Percentiles rank a stretch among this genome's conserved stretches.
Conservation (phyloP, 2,113 vertebrate genomes). For the Mirza zaza region DNA sequence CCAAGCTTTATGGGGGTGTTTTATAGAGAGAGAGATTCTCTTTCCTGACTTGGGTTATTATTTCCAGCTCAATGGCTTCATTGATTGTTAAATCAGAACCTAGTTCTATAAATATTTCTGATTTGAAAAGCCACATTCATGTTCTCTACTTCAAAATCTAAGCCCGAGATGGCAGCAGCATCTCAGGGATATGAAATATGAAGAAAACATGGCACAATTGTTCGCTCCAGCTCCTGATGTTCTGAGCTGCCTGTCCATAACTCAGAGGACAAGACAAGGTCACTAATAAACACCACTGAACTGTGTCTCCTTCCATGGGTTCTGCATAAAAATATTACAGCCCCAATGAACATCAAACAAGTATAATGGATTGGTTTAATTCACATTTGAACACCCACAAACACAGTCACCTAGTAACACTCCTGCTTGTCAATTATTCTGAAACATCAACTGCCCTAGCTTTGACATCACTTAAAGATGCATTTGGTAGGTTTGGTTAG, state of each 20-base stretch:
- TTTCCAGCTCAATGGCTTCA: conserved; percentile 19
- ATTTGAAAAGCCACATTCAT: conserved; percentile 79
- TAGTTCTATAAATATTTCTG: conserved; percentile 83
- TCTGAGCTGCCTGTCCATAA: conserved; percentile 72
- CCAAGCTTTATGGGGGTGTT: neutral
- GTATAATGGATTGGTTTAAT: conserved; percentile 70
- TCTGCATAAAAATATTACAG: conserved; percentile 78
- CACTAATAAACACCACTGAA: conserved; percentile 78
- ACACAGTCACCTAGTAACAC: conserved; percentile 66
- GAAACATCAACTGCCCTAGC: conserved; percentile 43
- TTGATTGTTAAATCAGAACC: conserved; percentile 51
- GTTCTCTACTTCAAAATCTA: conserved; percentile 61
- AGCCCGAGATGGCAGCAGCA: conserved; percentile 67
- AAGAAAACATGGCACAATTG: conserved; percentile 19
- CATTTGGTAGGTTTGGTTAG: conserved; percentile 63
- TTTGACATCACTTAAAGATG: conserved; percentile 50
- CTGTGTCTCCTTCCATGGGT: conserved; percentile 75
- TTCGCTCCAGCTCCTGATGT: conserved; percentile 53
- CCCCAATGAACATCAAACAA: conserved; percentile 72
- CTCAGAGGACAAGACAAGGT: conserved; percentile 83
- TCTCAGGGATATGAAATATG: conserved; percentile 62
- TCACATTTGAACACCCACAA: conserved; percentile 69
- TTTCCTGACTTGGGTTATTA: conserved; percentile 23
- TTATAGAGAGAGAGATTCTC: neutral
- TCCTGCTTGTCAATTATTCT: conserved; percentile 72